Evolutionary conservation across 1,140 invertebrate genomes (phyloP).

Genomic region (Pseudomyrmex cubaensis): DNA sequence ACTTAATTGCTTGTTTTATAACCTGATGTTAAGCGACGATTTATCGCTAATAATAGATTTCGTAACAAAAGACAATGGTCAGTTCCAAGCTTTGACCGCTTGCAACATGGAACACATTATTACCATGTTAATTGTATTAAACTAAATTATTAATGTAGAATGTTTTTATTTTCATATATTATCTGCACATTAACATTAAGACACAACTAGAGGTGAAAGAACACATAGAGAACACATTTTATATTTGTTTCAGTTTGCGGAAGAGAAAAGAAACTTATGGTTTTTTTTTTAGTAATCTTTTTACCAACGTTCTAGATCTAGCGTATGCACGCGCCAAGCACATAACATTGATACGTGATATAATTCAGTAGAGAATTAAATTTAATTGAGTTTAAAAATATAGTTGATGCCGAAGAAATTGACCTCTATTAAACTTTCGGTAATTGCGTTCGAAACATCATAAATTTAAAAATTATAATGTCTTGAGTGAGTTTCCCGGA

Average conservation of each 20-base stretch:
- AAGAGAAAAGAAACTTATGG: too few species aligned
- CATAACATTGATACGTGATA: background rate
- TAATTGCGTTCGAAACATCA: background rate
- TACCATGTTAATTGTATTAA: slow-evolving; percentile 18
- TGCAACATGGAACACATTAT: background rate
- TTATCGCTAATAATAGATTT: slow-evolving; percentile 44
- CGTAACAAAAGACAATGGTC: slow-evolving; percentile 10
- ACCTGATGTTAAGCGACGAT: slow-evolving; percentile 9
- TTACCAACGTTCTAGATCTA: too few species aligned
- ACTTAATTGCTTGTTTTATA: slow-evolving; percentile 28
- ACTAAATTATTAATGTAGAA: slow-evolving; percentile 7
- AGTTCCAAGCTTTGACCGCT: background rate
- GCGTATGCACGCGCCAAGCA: too few species aligned
- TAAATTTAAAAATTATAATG: too few species aligned
- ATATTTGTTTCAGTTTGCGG: too few species aligned
- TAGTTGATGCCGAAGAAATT: background rate
- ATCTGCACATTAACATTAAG: too few species aligned
- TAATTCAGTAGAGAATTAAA: background rate
- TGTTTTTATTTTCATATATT: too few species aligned
- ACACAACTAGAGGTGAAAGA: too few species aligned
- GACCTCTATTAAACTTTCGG: background rate
- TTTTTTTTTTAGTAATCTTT: too few species aligned
- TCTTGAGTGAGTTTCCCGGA: background rate
- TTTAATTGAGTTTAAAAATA: background rate
- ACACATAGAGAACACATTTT: too few species aligned